These are phyloP conservation scores for Dreissena polymorpha DNA, from an alignment of 1,140 invertebrate genomes.

Conservation along the genomic window DNA sequence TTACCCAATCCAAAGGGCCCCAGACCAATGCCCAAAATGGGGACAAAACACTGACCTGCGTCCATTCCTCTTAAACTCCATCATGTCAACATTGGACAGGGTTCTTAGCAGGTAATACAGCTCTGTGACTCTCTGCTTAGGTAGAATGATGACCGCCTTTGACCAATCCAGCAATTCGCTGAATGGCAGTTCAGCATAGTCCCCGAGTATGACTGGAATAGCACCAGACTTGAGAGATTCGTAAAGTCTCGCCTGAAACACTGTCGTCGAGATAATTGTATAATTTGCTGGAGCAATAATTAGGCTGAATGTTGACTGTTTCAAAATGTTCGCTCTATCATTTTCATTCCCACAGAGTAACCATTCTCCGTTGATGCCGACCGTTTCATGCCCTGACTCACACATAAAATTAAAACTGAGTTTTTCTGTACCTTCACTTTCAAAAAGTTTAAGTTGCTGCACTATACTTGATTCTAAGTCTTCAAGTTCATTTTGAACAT, in stretches of 20 bases:
- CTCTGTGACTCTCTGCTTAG: slow-evolving; percentile 94
- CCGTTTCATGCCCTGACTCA: slow-evolving; percentile 78
- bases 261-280: slow-evolving; percentile 86
- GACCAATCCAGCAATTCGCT: slow-evolving; percentile 94
- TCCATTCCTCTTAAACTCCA: slow-evolving; percentile 92
- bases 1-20: too few species aligned
- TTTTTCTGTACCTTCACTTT: slow-evolving; percentile 83
- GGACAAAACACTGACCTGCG: slow-evolving; percentile 77
- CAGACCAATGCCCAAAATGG: too few species aligned
- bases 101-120: slow-evolving; percentile 95
- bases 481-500: slow-evolving; percentile 11
- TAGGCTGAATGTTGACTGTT: slow-evolving; percentile 93
- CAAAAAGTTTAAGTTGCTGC: slow-evolving; percentile 86
- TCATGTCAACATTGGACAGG: slow-evolving; percentile 91
- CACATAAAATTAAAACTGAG: slow-evolving; percentile 87
- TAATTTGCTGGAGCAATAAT: slow-evolving; percentile 89
- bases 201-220: slow-evolving; percentile 93
- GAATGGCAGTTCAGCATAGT: slow-evolving; percentile 89
- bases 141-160: slow-evolving; percentile 88
- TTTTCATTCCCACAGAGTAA: slow-evolving; percentile 89
- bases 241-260: slow-evolving; percentile 89
- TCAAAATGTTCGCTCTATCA: slow-evolving; percentile 82
- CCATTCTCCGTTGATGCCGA: slow-evolving; percentile 86
- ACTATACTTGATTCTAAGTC: slow-evolving; percentile 81
- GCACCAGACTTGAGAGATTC: slow-evolving; percentile 93